phyloP scores from a whole-genome alignment of 1,140 invertebrate genomes.

The Drosophila pseudoananassae region DNA sequence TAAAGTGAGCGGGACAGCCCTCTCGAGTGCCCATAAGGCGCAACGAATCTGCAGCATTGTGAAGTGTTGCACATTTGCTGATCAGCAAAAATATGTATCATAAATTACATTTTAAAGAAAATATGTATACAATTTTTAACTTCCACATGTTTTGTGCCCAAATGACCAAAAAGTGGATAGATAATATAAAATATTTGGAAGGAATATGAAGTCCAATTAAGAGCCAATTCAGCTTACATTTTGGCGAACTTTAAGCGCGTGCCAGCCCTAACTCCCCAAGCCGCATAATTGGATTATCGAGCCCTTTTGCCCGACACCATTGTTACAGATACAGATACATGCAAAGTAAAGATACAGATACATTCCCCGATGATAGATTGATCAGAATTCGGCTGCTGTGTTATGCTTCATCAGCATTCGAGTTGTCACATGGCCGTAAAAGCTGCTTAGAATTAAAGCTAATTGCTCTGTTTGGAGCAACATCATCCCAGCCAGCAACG shows the following conservation, averaged over 20 bases:
- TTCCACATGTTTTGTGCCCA: background rate
- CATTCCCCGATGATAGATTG: constrained; percentile 49
- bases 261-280: constrained; percentile 46
- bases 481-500: constrained; percentile 29
- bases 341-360: background rate
- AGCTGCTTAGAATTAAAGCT: constrained; percentile 82
- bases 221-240: background rate
- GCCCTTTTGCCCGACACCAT: constrained; percentile 9
- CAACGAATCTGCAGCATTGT: constrained; percentile 31
- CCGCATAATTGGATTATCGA: constrained; percentile 66
- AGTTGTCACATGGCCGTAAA: constrained; percentile 65
- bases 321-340: constrained; percentile 2
- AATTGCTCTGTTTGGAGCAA: constrained; percentile 63
- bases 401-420: constrained; percentile 68
- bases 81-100: background rate
- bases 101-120: background rate
- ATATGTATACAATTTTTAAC: background rate
- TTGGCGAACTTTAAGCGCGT: constrained; percentile 53
- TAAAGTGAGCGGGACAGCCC: constrained; percentile 2
- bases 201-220: background rate
- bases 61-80: constrained; percentile 25
- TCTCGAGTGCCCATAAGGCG: constrained; percentile 28
- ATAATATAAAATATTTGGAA: background rate
- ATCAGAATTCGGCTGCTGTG: constrained; percentile 45
- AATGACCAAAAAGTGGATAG: background rate